These are phyloP conservation scores for Halesus radiatus DNA, from an alignment of 1,140 invertebrate species.

Conservation along the genomic window DNA sequence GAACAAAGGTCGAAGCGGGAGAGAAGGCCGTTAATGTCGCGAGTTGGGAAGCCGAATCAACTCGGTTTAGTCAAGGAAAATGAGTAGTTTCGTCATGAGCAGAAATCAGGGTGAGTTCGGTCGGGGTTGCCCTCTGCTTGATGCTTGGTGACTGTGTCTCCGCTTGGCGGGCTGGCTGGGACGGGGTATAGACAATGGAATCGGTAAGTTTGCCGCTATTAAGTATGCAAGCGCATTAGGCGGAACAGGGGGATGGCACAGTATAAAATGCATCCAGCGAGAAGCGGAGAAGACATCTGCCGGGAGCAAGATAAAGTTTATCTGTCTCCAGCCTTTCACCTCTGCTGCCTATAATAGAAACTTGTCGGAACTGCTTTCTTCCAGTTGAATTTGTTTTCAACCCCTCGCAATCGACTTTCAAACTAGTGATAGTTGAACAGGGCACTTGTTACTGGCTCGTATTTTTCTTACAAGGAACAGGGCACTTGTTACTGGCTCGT, in stretches of 20 bases:
- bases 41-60: not conserved
- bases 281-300: slow-evolving; percentile 51
- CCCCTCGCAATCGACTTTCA: slow-evolving; percentile 22
- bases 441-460: not conserved
- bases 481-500: not conserved
- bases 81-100: slow-evolving; percentile 17
- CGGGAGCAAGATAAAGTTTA: slow-evolving; percentile 52
- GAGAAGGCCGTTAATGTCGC: slow-evolving; percentile 14
- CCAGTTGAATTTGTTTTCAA: slow-evolving; percentile 32
- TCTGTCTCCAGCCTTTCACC: slow-evolving; percentile 33
- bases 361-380: slow-evolving; percentile 31
- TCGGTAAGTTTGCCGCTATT: slow-evolving; percentile 52
- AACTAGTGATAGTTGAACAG: slow-evolving; percentile 9
- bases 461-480: not conserved
- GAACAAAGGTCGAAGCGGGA: not conserved
- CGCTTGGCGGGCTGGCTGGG: no score
- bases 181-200: slow-evolving; percentile 45
- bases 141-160: no score
- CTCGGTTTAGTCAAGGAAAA: not conserved
- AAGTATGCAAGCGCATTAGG: slow-evolving; percentile 54
- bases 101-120: not conserved
- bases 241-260: slow-evolving; percentile 44
- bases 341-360: slow-evolving; percentile 11
- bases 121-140: no score
- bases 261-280: slow-evolving; percentile 55